Evolutionary conservation across 2,888 invertebrate species (phyloP).

Genomic region (Stenolophus ochropezus): DNA sequence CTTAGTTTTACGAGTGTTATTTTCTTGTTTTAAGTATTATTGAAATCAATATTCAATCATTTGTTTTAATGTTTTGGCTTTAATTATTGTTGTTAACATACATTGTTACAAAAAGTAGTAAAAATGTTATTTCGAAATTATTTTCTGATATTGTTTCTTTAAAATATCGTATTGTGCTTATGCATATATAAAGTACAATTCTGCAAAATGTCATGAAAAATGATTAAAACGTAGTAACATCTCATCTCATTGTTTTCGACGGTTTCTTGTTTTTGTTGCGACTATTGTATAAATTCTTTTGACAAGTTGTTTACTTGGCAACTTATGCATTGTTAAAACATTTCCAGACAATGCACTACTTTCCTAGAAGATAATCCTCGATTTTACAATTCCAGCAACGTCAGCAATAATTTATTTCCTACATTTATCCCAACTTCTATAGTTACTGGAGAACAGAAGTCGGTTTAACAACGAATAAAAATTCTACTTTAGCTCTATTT

Average conservation of each 20-base stretch:
- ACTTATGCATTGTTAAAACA: not conserved
- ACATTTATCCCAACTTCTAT: not conserved
- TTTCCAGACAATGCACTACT: slow-evolving; percentile 10
- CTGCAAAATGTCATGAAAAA: not conserved
- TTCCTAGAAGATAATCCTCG: slow-evolving; percentile 34
- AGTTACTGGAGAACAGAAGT: not conserved
- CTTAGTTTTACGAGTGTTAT: too few species aligned
- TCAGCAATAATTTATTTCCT: slow-evolving; percentile 29
- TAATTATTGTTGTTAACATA: too few species aligned
- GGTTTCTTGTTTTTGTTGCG: not conserved
- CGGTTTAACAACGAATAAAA: not conserved
- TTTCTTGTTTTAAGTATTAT: too few species aligned
- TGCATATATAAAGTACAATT: too few species aligned
- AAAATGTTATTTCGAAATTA: too few species aligned
- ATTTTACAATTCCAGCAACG: slow-evolving; percentile 16
- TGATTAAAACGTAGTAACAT: not conserved
- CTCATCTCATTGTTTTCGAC: not conserved
- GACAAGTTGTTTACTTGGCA: not conserved
- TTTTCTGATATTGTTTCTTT: too few species aligned
- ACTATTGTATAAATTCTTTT: not conserved
- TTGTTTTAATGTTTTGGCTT: too few species aligned
- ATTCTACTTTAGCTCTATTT: not conserved
- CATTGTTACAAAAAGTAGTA: too few species aligned
- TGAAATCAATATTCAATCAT: too few species aligned
- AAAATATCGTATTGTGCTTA: too few species aligned